phyloP scores from a whole-genome alignment of 2,888 invertebrate species.

The Eupithecia vulgata region DNA sequence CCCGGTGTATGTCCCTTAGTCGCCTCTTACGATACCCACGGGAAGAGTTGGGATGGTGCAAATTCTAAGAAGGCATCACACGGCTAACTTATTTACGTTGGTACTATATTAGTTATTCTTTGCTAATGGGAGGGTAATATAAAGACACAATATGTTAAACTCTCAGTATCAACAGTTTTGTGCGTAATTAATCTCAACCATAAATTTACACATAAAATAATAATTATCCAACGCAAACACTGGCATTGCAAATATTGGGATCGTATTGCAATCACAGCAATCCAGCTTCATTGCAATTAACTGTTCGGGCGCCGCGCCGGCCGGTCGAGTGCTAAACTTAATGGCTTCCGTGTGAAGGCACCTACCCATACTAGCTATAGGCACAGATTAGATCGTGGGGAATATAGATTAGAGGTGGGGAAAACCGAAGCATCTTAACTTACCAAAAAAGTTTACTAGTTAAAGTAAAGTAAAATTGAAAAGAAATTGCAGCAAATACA shows the following conservation, averaged over 20 bases:
- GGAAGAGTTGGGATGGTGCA: no score
- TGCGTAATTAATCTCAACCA: neutral
- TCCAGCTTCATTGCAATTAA: conserved; percentile 9
- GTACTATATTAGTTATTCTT: no score
- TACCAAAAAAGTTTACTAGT: no score
- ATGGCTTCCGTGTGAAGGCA: conserved; percentile 10
- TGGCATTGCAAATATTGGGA: conserved; percentile 9
- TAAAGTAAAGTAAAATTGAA: no score
- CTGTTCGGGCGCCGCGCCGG: conserved; percentile 6
- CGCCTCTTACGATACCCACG: no score
- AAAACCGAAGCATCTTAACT: neutral
- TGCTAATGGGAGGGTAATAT: neutral
- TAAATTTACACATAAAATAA: neutral
- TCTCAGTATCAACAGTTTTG: neutral
- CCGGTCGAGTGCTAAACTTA: conserved; percentile 8
- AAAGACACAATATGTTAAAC: neutral
- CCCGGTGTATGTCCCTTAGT: no score
- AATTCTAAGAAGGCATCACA: no score
- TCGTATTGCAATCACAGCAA: conserved; percentile 11
- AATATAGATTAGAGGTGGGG: neutral
- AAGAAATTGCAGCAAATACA: no score
- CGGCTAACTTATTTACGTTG: no score
- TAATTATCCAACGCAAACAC: neutral
- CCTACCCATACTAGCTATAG: neutral
- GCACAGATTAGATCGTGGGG: neutral